These are phyloP conservation scores for Drosophila pseudotakahashii DNA, from an alignment of 2,888 invertebrate species.

Conservation along the genomic window DNA sequence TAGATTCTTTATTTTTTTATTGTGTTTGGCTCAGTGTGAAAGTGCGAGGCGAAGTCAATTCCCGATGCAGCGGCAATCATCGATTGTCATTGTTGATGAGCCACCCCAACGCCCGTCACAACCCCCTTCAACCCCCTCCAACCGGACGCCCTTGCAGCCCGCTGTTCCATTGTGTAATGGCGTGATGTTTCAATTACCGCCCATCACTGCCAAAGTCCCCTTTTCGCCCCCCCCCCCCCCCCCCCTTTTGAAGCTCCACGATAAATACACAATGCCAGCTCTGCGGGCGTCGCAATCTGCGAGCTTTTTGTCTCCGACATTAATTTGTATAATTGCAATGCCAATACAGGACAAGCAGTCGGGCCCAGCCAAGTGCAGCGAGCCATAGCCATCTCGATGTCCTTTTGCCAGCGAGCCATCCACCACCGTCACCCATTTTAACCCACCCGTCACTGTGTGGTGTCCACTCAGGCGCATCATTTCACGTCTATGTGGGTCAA, in stretches of 20 bases:
- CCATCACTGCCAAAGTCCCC: neutral
- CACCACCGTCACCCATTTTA: too few relatives aligned
- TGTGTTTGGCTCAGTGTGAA: constrained; percentile 10
- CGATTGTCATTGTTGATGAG: constrained; percentile 37
- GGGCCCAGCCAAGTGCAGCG: constrained; percentile 27
- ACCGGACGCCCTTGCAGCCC: neutral
- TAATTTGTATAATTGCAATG: constrained; percentile 76
- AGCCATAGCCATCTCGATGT: constrained; percentile 29
- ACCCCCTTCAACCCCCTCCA: neutral
- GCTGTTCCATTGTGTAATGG: constrained; percentile 41
- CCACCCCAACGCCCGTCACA: neutral
- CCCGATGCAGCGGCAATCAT: constrained; percentile 28
- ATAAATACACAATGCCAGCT: constrained; percentile 20
- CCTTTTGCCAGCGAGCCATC: neutral
- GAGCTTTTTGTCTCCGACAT: constrained; percentile 55
- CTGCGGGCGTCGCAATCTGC: constrained; percentile 52
- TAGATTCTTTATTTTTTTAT: neutral
- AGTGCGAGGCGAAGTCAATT: constrained; percentile 12
- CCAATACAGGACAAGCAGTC: constrained; percentile 44
- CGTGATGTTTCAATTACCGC: constrained; percentile 46
- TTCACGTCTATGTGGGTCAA: constrained; percentile 40
- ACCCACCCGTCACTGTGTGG: constrained; percentile 11
- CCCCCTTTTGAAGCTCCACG: neutral
- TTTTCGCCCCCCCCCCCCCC: neutral
- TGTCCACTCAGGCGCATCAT: constrained; percentile 36